Evolutionary conservation across 2,113 vertebrate species (phyloP), one percentile per base, ranked within the genome.

Genomic region (Amblyopsis rosae): DNA sequence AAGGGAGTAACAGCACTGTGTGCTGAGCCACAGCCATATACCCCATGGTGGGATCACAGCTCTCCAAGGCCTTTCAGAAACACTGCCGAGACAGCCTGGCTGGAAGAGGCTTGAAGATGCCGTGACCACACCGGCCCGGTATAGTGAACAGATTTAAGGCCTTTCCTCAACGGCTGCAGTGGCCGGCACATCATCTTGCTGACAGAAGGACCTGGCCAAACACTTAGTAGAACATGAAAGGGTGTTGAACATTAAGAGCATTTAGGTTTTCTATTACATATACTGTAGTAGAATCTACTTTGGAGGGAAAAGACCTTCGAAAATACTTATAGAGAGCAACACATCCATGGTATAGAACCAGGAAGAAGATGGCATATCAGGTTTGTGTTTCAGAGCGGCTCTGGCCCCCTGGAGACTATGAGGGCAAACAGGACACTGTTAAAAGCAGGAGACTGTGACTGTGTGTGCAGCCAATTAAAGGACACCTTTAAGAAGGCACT

Each of bases 31-130:
- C 74, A 80, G 63, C 59, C 74, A 81, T 81, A 65, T 77, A 85
- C 88, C 89, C 88, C 88, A 84, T 84, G 81, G 86, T 88, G 88
- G 76, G 85, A 87, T 88, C 87, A 84, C 70, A 86, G 83, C 84
- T 33, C 79, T 87, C 83, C 72, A 69, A 73, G 77, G 86, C 77
- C 84, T 84, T 82, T 79, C 71, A 77, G 16, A 12, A 76, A 80
- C 77, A 85, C 62, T 81, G 89, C 89, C 87, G 87, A 90, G 88
- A 77, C 69, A 81, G 88, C 77, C 77, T 53, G 49, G 71, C 72
- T 77, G 79, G 72, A 86, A 59, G 77, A 61, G 63, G 65, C 47
- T 77, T 60, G 64, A 4, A 57, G 75, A 48, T 69, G 75, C 65
- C 75, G 82, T 61, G 65, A 73, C 75, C 75, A 51, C 61, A 60